Conservation (phyloP, 2,113 vertebrate genomes). For the Phoenicopterus ruber region DNA sequence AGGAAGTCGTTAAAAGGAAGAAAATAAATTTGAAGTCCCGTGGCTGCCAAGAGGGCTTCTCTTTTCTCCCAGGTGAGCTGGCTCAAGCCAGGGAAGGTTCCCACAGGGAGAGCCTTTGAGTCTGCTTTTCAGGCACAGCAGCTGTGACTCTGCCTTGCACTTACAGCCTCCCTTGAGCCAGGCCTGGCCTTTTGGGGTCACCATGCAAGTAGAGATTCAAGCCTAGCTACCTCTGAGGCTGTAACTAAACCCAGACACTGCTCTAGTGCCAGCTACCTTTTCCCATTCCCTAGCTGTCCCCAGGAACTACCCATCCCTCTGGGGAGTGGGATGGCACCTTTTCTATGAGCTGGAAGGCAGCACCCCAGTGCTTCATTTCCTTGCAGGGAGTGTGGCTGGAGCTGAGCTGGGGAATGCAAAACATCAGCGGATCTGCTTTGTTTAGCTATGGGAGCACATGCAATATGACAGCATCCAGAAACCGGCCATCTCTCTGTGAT, state of each 20-base stretch:
- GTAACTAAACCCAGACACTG: not conserved
- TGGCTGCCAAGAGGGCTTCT: not conserved
- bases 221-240: not conserved
- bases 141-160: accelerated
- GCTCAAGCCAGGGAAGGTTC: not conserved
- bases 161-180: not conserved
- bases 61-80: not conserved
- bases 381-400: not conserved
- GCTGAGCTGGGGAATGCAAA: not conserved
- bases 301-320: not conserved
- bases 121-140: not conserved
- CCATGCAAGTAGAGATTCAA: not conserved
- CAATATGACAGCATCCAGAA: not conserved
- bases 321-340: not conserved
- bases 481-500: not conserved
- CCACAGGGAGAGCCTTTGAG: not conserved
- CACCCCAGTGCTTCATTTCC: not conserved
- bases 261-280: not conserved
- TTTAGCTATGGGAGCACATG: not conserved
- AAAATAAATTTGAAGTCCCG: not conserved
- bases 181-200: not conserved
- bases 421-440: not conserved
- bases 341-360: not conserved
- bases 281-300: not conserved
- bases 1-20: not conserved